Conservation (phyloP, 2,797 vertebrate species). For the Tokudaia tokunoshimensis region DNA sequence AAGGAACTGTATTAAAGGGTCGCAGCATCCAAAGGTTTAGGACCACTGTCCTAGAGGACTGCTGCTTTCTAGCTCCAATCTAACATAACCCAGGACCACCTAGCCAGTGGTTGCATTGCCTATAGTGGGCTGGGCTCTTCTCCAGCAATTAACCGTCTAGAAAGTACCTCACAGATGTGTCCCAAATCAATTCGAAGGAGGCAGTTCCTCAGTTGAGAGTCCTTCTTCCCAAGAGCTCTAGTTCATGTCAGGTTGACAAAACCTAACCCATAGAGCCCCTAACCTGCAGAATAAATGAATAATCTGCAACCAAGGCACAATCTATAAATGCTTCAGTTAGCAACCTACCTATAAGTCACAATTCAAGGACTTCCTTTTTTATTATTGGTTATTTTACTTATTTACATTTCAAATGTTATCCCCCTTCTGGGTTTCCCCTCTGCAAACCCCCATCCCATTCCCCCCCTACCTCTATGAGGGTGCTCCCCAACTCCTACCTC, state of each 20-base stretch:
- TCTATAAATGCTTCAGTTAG: conserved; percentile 18
- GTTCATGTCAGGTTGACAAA: neutral
- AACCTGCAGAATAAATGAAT: conserved; percentile 13
- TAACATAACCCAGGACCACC: neutral
- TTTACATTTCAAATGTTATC: neutral
- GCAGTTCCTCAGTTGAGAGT: neutral
- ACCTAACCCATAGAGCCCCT: neutral
- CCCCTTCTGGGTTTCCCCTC: neutral
- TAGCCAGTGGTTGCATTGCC: neutral
- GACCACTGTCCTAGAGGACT: neutral
- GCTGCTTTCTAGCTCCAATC: neutral
- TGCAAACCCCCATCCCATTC: neutral
- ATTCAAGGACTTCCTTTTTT: neutral
- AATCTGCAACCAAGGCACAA: neutral
- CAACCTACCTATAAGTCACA: neutral
- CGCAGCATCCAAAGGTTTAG: neutral
- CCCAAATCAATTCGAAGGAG: neutral
- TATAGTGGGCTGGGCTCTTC: neutral
- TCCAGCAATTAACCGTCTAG: neutral
- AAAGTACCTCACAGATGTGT: too few species aligned
- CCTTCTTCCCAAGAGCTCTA: neutral
- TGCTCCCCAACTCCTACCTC: neutral
- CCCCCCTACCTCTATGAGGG: neutral
- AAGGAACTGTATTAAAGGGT: neutral
- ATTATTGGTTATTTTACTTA: neutral